A percentile compares a stretch with the other conserved stretches of the same genome.
These are phyloP conservation scores for Agrotis ipsilon DNA, from an alignment of 2,888 invertebrate species.

Conservation along the genomic window DNA sequence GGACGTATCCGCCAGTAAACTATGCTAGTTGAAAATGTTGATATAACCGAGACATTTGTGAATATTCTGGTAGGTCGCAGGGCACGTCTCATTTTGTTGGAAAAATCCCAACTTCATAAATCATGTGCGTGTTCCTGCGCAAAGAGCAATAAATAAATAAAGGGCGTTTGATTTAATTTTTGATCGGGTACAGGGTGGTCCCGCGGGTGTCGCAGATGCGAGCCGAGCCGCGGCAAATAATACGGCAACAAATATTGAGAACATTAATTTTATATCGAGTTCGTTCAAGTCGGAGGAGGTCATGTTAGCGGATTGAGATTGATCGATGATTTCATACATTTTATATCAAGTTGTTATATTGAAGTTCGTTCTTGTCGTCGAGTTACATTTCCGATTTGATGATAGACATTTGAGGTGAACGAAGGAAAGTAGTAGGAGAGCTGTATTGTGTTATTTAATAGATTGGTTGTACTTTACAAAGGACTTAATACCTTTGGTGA, in stretches of 20 bases:
- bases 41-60: not conserved
- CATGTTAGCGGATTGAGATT: slow-evolving; percentile 15
- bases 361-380: slow-evolving; percentile 6
- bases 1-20: not conserved
- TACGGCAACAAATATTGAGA: slow-evolving; percentile 24
- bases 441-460: no score
- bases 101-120: slow-evolving; percentile 36
- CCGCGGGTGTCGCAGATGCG: slow-evolving; percentile 19
- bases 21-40: not conserved
- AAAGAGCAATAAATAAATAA: slow-evolving; percentile 49
- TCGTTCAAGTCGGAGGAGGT: slow-evolving; percentile 12
- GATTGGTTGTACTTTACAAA: not conserved
- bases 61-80: not conserved
- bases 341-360: not conserved
- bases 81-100: not conserved
- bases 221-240: slow-evolving; percentile 13
- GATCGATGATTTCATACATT: slow-evolving; percentile 20
- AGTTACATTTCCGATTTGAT: not conserved
- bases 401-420: not conserved
- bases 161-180: slow-evolving; percentile 53
- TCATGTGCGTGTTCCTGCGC: slow-evolving; percentile 26
- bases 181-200: slow-evolving; percentile 34
- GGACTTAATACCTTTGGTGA: not conserved
- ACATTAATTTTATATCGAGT: slow-evolving; percentile 29
- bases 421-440: not conserved